Evolutionary conservation across 2,113 vertebrate genomes (phyloP).

Genomic region (Dermatemys mawii): DNA sequence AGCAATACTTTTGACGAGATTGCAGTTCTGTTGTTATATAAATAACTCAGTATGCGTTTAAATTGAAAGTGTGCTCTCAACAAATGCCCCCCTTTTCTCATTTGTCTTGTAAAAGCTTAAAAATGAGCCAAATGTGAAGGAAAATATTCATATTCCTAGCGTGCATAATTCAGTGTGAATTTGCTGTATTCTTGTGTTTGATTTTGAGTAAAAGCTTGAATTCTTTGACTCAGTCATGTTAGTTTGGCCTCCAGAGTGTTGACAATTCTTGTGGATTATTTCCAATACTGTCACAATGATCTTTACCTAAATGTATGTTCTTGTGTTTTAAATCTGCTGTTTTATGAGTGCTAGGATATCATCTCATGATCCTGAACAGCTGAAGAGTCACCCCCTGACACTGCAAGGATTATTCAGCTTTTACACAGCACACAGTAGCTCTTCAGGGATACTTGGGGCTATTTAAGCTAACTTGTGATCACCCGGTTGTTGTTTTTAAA

Average conservation of each 20-base stretch:
- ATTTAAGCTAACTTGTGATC: constrained; percentile 68
- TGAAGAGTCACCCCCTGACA: constrained; percentile 90
- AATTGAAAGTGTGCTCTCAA: constrained; percentile 33
- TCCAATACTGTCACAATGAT: constrained; percentile 62
- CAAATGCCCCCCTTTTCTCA: not conserved
- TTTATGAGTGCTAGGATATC: constrained; percentile 80
- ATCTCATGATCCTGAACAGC: constrained; percentile 90
- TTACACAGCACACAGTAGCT: constrained; percentile 84
- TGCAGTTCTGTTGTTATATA: constrained; percentile 2
- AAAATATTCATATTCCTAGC: constrained; percentile 55
- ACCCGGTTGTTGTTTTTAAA: constrained; percentile 43
- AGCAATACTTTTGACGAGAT: constrained; percentile 60
- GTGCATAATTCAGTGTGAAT: constrained; percentile 57
- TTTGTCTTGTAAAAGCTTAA: constrained; percentile 26
- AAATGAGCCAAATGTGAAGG: constrained; percentile 79
- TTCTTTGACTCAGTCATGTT: constrained; percentile 57
- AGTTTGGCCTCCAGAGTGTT: constrained; percentile 62
- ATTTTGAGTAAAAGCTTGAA: constrained; percentile 66
- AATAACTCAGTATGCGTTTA: constrained; percentile 25
- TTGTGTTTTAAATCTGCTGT: constrained; percentile 75
- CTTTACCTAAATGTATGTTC: constrained; percentile 66
- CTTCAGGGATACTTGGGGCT: constrained; percentile 74
- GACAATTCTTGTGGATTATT: constrained; percentile 65
- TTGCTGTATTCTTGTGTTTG: constrained; percentile 54
- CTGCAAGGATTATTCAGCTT: constrained; percentile 82